Base-by-base conservation (phyloP, 2,888 invertebrate genomes). In the Chalcosyrphus nemorum region DNA sequence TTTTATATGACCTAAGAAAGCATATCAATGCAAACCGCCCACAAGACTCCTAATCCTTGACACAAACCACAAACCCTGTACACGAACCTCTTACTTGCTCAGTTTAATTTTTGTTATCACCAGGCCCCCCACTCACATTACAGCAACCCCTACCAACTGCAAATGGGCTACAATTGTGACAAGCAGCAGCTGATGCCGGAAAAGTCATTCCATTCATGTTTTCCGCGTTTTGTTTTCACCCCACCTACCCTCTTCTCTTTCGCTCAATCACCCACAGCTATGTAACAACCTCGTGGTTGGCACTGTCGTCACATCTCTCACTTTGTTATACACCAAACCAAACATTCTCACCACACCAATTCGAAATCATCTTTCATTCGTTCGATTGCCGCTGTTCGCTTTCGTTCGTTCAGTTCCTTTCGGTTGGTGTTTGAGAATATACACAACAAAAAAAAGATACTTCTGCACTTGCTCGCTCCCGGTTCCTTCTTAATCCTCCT, bases 101-200 rank as follows among this genome's bases (percentile, higher is more conserved):
- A 21, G 59, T 21, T 0, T n/a, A 32, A n/a, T 29, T 15, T 54
- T 17, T n/a, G n/a, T 75, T 74, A 74, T 75, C 75, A 65, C 45
- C 35, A 24, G 50, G 9, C 7, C 19, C 41, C 11, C 38, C 50
- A 24, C 38, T 11, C 43, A 11, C 7, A 1, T 47, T 47, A n/a
- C 6, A n/a, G 1, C 19, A 52, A 43, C 59, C 41, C 54, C n/a
- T 9, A 32, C 2, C 19, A 15, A 43, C 3, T 50, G 27, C 11
- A 35, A 57, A 13, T 47, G 63, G 32, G 38, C 41, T 52, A 52
- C 59, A 24, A 81, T 54, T 47, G 38, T 81, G 65, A 82, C 71
- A 77, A 59, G 50, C 82, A 59, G 50, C 82, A 82, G 82, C 77
- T 82, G 82, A 66, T 52, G 24, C 41, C 81, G 81, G 74, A 70